These are phyloP conservation scores for Brotula barbata DNA, from an alignment of 2,797 vertebrate genomes.

Conservation along the genomic window DNA sequence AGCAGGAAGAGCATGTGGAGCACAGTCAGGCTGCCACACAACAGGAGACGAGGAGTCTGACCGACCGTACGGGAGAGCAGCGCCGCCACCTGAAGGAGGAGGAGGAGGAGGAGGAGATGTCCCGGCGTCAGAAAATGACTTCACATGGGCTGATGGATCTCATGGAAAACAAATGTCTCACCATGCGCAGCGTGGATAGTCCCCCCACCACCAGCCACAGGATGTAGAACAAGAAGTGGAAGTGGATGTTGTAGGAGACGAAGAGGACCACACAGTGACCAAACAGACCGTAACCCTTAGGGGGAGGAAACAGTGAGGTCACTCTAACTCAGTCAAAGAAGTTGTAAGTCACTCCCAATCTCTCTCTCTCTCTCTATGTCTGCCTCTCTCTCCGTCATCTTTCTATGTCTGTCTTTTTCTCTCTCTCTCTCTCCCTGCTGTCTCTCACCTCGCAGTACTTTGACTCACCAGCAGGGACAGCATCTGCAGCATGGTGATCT, in stretches of 20 bases:
- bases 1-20: slow-evolving; percentile 97
- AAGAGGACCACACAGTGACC: slow-evolving; percentile 93
- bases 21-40: slow-evolving; percentile 86
- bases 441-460: background rate
- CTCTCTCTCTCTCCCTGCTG: no score
- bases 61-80: slow-evolving; percentile 93
- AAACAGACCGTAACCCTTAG: slow-evolving; percentile 93
- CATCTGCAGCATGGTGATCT: slow-evolving; percentile 98
- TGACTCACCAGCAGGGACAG: slow-evolving; percentile 88
- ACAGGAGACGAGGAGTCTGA: slow-evolving; percentile 89
- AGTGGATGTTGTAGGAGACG: slow-evolving; percentile 95
- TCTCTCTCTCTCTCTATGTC: no score
- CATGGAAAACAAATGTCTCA: slow-evolving; percentile 58
- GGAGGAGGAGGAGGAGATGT: background rate
- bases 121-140: background rate
- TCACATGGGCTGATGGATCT: background rate
- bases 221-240: slow-evolving; percentile 94
- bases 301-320: slow-evolving; percentile 23
- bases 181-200: slow-evolving; percentile 94
- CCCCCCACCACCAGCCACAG: slow-evolving; percentile 93
- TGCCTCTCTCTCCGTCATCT: no score
- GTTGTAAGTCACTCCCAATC: no score
- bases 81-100: slow-evolving; percentile 83
- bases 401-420: no score
- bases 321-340: background rate